Base-by-base conservation (phyloP, 2,797 vertebrate species). In the Micromesistius poutassou region DNA sequence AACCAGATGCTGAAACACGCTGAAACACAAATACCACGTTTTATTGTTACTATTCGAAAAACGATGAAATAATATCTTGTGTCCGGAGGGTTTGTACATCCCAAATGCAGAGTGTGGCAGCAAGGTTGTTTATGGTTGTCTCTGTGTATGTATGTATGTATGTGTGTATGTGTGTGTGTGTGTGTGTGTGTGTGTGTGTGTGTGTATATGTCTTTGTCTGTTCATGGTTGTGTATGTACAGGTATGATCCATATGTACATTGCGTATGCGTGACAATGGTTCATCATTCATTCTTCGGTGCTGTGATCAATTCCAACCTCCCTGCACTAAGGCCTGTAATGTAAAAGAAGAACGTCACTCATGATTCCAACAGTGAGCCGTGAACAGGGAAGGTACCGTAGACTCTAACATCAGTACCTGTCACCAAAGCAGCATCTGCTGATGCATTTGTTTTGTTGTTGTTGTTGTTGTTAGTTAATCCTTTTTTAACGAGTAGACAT, bases 221-320 rank as follows among this genome's bases (percentile, higher is more conserved):
- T 71, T 82, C 73, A 79, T 68, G 78, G 75, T 68, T 78, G 72
- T 83, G 22, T 68, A 3, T 66, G 4, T 42, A 14, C 14, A 50
- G 46, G 16, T 50, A 16, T 50, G 46, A 50, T 50, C 46, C 46
- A 50, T 55, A 46, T 16, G 12, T 46, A 22, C 46, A 55, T 55
- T 6, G 4, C 14, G 14, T 55, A 22, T 55, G 46, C 46, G 14
- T 22, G 46, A 55, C 16, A 55, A 55, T 22, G 7, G 46, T 70
- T 30, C 0, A 25, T 30, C 0, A 12, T 70, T 70, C 28, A 8
- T 70, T 10, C n/a, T 28, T 70, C 66, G 2, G 25, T 25, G 7
- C 7, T 70, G 87, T 84, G 81, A 85, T 84, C 86, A 92, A 89
- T 83, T 76, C 73, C 71, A 82, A 79, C 50, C 74, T 79, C 80